Base-by-base conservation (phyloP, 2,113 vertebrate genomes). In the Urocitellus parryii region DNA sequence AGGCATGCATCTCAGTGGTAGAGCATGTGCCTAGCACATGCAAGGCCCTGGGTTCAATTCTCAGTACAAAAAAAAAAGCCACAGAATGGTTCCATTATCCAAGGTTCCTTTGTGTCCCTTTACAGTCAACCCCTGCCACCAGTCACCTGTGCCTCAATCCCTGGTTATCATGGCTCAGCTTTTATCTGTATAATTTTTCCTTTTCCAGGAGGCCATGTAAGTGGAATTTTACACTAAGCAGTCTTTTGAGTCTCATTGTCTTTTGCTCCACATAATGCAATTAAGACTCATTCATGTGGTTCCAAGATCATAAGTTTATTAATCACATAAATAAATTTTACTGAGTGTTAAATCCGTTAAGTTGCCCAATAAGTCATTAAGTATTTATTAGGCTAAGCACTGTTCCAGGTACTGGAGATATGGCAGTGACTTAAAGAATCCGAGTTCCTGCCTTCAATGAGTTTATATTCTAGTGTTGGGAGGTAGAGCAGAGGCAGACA, bases 261-360 rank as follows among this genome's bases (percentile, higher is more conserved):
- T 78, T 80, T 70, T 45, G 79, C 29, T 82, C 63, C 53, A 24
- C 82, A 82, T 22, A 81, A 82, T 39, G 17, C 14, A 34, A 74
- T 22, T 65, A 39, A 86, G 39, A 83, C n/a, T 76, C n/a, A 63
- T 61, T 13, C 6, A 16, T 58, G 32, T 39, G 85, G 14, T 45
- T 72, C 45, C 16, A 37, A 20, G 53, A 82, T 74, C 68, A 88
- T 82, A 67, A 81, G 68, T 72, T 83, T 58, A 78, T n/a, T 81
- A 61, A 53, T 27, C 65, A 51, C 51, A 58, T 82, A 81, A 39
- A 22, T 94, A 81, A 39, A 22, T 94, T 68, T 78, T 63, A 76
- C 85, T 84, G n/a, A 96, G 93, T 32, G 72, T 79, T 81, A 79
- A 74, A 76, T 48, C 34, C 88, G 27, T 85, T 61, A 68, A 67